These are phyloP conservation scores for Atta colombica DNA, from an alignment of 1,140 invertebrate genomes.

Conservation along the genomic window DNA sequence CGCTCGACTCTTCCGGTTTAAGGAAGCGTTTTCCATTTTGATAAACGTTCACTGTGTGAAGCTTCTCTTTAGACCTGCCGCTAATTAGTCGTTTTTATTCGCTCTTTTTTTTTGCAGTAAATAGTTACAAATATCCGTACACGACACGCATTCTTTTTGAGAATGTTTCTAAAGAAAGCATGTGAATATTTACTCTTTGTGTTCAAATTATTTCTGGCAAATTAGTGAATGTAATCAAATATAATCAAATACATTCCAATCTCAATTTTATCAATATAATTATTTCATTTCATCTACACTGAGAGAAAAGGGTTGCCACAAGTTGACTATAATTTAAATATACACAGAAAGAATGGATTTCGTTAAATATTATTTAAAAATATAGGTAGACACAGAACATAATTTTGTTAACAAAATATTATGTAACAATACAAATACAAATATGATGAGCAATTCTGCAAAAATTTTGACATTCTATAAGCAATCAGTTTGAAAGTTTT, in stretches of 20 bases:
- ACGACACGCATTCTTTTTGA: not conserved
- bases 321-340: too few relatives aligned
- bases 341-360: too few relatives aligned
- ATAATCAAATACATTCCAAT: not conserved
- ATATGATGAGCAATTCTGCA: too few relatives aligned
- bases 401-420: too few relatives aligned
- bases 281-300: too few relatives aligned
- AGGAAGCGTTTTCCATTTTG: constrained; percentile 33
- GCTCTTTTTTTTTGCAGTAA: not conserved
- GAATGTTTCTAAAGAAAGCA: not conserved
- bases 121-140: not conserved
- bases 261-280: not conserved
- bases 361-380: too few relatives aligned
- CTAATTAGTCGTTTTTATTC: not conserved
- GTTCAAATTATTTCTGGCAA: not conserved
- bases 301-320: too few relatives aligned
- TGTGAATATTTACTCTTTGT: not conserved
- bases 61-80: not conserved
- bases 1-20: constrained; percentile 77
- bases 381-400: too few relatives aligned
- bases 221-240: not conserved
- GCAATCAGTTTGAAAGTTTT: too few relatives aligned
- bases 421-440: too few relatives aligned
- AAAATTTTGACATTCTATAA: too few relatives aligned
- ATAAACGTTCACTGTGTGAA: not conserved